Conservation (phyloP, 2,888 invertebrate genomes). For the Acanthosepion esculentum region DNA sequence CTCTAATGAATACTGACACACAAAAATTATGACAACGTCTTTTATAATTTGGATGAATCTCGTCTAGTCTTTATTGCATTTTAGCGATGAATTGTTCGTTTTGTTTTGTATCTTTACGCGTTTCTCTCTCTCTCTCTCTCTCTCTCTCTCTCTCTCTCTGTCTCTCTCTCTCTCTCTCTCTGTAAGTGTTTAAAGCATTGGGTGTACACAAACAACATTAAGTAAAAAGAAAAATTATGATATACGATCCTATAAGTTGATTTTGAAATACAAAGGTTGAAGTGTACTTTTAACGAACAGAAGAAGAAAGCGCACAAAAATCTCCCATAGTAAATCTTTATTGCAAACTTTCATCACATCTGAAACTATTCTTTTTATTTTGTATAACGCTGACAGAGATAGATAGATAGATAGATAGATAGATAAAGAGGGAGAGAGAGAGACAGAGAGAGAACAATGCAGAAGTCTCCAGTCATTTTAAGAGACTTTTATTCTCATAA, state of each 20-base stretch:
- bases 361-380: no score
- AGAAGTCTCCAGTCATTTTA: no score
- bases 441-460: no score
- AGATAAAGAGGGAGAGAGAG: no score
- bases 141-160: neutral
- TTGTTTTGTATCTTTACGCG: neutral
- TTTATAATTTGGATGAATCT: neutral
- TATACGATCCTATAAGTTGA: neutral
- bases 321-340: no score
- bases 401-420: no score
- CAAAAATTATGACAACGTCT: slow-evolving; percentile 21
- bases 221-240: neutral
- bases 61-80: neutral
- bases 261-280: neutral
- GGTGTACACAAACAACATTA: neutral
- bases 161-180: neutral
- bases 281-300: neutral
- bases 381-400: no score
- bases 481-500: no score
- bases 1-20: neutral
- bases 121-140: neutral
- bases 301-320: neutral
- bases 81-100: neutral
- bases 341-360: no score
- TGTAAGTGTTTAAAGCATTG: neutral